Evolutionary conservation across 2,888 invertebrate species (phyloP).

Genomic region (Temnothorax rugatulus): DNA sequence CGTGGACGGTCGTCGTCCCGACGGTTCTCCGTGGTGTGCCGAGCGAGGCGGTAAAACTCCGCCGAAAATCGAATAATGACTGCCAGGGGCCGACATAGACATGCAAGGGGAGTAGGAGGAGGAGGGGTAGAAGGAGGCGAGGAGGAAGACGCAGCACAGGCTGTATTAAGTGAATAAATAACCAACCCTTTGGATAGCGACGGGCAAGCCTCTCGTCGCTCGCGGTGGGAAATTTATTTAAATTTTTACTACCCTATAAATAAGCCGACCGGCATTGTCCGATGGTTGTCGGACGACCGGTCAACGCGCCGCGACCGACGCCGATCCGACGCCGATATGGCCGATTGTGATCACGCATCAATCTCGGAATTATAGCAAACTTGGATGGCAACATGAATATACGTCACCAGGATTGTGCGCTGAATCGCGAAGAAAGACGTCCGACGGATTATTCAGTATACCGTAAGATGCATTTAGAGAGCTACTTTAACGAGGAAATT

Average conservation of each 20-base stretch:
- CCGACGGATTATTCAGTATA: neutral
- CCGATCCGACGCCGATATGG: slow-evolving; percentile 24
- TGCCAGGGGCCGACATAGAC: slow-evolving; percentile 44
- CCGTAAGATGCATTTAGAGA: slow-evolving; percentile 21
- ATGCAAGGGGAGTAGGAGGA: neutral
- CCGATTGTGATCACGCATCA: slow-evolving; percentile 42
- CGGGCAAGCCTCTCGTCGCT: slow-evolving; percentile 40
- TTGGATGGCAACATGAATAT: slow-evolving; percentile 3
- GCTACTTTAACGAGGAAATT: slow-evolving; percentile 17
- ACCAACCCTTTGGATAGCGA: slow-evolving; percentile 64
- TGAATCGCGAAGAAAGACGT: slow-evolving; percentile 24
- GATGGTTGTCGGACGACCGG: slow-evolving; percentile 62
- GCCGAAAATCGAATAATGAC: slow-evolving; percentile 77
- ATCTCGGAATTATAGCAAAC: slow-evolving; percentile 64
- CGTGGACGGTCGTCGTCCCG: slow-evolving; percentile 64
- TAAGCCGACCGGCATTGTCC: slow-evolving; percentile 73
- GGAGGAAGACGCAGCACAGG: slow-evolving; percentile 57
- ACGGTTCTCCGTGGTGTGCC: slow-evolving; percentile 50
- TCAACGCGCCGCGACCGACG: slow-evolving; percentile 59
- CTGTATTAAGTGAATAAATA: slow-evolving; percentile 81
- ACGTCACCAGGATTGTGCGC: slow-evolving; percentile 12
- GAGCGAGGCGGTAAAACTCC: slow-evolving; percentile 68
- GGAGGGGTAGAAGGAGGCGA: neutral
- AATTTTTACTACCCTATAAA: slow-evolving; percentile 81
- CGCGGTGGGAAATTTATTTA: slow-evolving; percentile 77